A percentile compares a stretch with the other conserved stretches of the same genome.
phyloP scores from a whole-genome alignment of 64 coral and sea anemone species.

The Trachythela sp. region DNA sequence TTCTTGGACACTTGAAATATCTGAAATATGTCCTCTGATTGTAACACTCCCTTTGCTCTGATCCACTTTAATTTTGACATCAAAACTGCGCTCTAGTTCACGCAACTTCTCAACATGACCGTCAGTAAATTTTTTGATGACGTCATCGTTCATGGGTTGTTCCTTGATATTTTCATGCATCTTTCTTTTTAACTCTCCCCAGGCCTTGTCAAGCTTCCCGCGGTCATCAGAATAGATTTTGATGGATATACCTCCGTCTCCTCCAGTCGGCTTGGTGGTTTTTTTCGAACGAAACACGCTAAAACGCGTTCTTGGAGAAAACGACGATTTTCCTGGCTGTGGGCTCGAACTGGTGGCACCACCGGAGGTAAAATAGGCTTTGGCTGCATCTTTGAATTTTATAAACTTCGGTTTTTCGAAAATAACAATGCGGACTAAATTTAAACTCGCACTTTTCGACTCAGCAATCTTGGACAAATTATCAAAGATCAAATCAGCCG shows the following conservation, averaged over 20 bases:
- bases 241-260: neutral
- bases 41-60: neutral
- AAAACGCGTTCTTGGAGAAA: neutral
- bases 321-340: neutral
- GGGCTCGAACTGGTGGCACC: neutral
- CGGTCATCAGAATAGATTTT: neutral
- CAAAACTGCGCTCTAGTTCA: neutral
- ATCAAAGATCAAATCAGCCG: conserved; percentile 49
- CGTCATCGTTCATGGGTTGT: neutral
- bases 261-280: neutral
- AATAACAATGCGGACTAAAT: neutral
- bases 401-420: neutral
- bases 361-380: neutral
- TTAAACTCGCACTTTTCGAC: neutral
- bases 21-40: neutral
- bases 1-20: neutral
- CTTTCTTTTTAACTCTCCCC: neutral
- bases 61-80: neutral
- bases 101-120: neutral
- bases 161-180: neutral
- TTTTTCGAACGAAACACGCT: neutral
- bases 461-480: conserved; percentile 17
- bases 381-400: neutral
- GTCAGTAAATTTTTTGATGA: neutral
- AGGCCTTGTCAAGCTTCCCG: neutral